Evolutionary conservation across 1,140 invertebrate species (phyloP).

Genomic region (Bombus breviceps): DNA sequence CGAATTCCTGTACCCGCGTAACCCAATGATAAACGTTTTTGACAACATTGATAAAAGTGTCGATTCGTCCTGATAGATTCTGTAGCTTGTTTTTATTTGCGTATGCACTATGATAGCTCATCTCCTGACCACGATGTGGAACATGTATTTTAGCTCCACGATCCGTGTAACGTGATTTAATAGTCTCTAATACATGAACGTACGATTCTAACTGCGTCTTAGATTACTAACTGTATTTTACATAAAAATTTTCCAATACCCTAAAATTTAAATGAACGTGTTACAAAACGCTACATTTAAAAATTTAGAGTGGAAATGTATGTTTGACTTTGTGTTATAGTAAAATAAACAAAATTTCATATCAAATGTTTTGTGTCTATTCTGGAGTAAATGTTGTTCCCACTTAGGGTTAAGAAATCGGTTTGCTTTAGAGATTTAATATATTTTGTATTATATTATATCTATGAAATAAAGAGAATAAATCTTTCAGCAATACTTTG

Average conservation of each 20-base stretch:
- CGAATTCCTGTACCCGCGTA: conserved; percentile 12
- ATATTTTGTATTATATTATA: neutral
- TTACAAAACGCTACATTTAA: neutral
- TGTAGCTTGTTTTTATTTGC: conserved; percentile 4
- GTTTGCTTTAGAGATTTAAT: neutral
- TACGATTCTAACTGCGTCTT: conserved; percentile 28
- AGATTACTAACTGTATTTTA: neutral
- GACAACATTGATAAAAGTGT: conserved; percentile 18
- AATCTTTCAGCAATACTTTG: neutral
- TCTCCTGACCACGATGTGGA: conserved; percentile 38
- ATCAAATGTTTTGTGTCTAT: neutral
- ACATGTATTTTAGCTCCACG: conserved; percentile 38
- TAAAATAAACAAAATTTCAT: neutral
- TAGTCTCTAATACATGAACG: conserved; percentile 36
- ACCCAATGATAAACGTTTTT: conserved; percentile 42
- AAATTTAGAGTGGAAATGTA: neutral
- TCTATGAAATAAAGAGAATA: conserved; percentile 1
- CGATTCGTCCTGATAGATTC: neutral
- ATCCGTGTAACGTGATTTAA: conserved; percentile 47
- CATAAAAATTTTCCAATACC: neutral
- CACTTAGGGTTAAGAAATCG: neutral
- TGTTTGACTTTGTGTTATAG: neutral
- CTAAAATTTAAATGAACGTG: neutral
- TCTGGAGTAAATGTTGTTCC: neutral
- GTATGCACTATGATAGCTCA: neutral